These are phyloP conservation scores for Coreoperca whiteheadi DNA, from an alignment of 2,113 vertebrate species.

Conservation along the genomic window DNA sequence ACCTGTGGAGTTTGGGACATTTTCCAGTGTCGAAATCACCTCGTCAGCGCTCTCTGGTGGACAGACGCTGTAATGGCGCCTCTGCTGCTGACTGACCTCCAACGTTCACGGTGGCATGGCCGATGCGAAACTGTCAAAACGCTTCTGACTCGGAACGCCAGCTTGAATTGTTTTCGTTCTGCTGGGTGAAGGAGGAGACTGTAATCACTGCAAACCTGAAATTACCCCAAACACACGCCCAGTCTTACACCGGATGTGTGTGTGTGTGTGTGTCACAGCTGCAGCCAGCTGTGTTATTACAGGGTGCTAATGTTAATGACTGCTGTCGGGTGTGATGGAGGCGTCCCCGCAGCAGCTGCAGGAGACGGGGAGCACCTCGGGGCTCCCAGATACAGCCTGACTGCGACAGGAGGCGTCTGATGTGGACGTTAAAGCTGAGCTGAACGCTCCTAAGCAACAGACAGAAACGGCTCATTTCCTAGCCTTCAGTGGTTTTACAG, in stretches of 20 bases:
- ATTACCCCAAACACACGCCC: conserved; percentile 46
- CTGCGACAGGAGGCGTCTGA: not conserved
- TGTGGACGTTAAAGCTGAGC: too few species aligned
- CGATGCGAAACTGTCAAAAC: too few species aligned
- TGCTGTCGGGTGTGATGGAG: conserved; percentile 15
- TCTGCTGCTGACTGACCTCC: too few species aligned
- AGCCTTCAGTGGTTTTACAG: too few species aligned
- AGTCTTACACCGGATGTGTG: not conserved
- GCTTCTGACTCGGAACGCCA: not conserved
- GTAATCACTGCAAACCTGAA: conserved; percentile 48
- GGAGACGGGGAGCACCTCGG: not conserved
- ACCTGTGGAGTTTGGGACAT: too few species aligned
- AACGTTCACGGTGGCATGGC: too few species aligned
- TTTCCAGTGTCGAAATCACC: too few species aligned
- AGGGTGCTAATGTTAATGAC: conserved; percentile 8
- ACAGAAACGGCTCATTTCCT: too few species aligned
- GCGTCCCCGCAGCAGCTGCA: not conserved
- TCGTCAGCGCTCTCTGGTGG: too few species aligned
- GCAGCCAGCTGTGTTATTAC: conserved; percentile 47
- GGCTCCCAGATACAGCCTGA: not conserved
- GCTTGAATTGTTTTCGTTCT: conserved; percentile 7
- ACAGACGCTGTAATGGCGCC: too few species aligned
- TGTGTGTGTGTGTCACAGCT: conserved; percentile 9
- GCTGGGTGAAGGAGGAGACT: conserved; percentile 12
- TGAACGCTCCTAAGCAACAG: too few species aligned